These are phyloP conservation scores for Agonopterix arenella DNA, from an alignment of 2,888 invertebrate genomes.

Conservation along the genomic window DNA sequence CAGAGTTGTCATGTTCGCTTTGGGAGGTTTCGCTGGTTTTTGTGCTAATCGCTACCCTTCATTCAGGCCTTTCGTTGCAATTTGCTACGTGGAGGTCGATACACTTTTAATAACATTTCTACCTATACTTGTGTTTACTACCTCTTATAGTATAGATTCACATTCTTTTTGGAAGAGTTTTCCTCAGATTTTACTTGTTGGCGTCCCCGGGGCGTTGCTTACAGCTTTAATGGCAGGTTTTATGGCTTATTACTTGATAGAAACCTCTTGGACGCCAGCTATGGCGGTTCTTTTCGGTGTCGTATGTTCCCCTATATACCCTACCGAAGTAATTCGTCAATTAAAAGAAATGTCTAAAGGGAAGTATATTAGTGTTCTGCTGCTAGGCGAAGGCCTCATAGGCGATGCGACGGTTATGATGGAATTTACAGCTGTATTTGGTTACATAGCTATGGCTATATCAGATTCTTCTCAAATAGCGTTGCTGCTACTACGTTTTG, in stretches of 20 bases:
- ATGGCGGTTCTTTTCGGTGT: constrained; percentile 55
- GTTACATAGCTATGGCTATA: constrained; percentile 46
- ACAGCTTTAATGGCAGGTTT: constrained; percentile 50
- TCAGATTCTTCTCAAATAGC: constrained; percentile 43
- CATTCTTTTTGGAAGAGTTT: constrained; percentile 61
- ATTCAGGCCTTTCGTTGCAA: constrained; percentile 45
- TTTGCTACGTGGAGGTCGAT: constrained; percentile 55
- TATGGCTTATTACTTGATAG: constrained; percentile 56
- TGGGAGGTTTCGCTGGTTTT: constrained; percentile 54
- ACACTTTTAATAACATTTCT: constrained; percentile 41
- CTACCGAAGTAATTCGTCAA: constrained; percentile 55
- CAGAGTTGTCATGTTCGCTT: constrained; percentile 54
- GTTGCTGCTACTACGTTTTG: constrained; percentile 48
- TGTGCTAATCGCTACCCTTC: constrained; percentile 42
- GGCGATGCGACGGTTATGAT: constrained; percentile 65
- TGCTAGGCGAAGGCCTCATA: constrained; percentile 57
- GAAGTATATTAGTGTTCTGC: constrained; percentile 55
- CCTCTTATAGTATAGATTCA: constrained; percentile 54
- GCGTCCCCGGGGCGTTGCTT: constrained; percentile 47
- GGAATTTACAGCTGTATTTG: constrained; percentile 53
- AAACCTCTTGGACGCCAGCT: constrained; percentile 48
- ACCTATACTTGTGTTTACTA: constrained; percentile 55
- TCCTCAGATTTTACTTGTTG: constrained; percentile 53
- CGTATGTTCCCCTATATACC: constrained; percentile 59
- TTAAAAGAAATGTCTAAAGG: constrained; percentile 52